These are phyloP conservation scores for Alsophila aescularia DNA, from an alignment of 2,888 invertebrate species.

Conservation along the genomic window DNA sequence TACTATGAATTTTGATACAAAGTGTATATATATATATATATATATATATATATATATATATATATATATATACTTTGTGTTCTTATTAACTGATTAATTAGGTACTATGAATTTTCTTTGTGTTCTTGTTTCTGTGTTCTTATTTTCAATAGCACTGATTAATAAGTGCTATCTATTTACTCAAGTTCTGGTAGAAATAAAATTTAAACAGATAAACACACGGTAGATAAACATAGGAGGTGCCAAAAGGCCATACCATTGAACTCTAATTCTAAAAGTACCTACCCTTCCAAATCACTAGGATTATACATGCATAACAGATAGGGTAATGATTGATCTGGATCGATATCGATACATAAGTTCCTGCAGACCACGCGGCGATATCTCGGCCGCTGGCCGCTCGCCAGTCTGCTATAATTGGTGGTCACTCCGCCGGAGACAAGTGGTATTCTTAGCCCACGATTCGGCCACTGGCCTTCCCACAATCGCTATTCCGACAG, in stretches of 20 bases:
- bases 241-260: constrained; percentile 28
- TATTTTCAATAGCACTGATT: too few species aligned
- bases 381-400: constrained; percentile 85
- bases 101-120: too few species aligned
- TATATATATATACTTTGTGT: too few species aligned
- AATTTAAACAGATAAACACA: too few species aligned
- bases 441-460: constrained; percentile 87
- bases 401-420: constrained; percentile 95
- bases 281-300: constrained; percentile 24
- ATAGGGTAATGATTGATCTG: constrained; percentile 63
- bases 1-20: too few species aligned
- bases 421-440: constrained; percentile 87
- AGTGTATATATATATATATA: too few species aligned
- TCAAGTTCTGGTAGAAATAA: too few species aligned
- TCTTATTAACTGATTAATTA: too few species aligned
- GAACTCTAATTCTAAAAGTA: constrained; percentile 29
- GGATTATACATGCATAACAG: constrained; percentile 40
- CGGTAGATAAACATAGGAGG: constrained; percentile 7
- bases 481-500: constrained; percentile 59
- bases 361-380: constrained; percentile 69
- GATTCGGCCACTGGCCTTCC: constrained; percentile 81
- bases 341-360: constrained; percentile 69
- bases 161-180: too few species aligned
- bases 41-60: too few species aligned
- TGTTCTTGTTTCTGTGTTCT: too few species aligned